Evolutionary conservation across 1,140 invertebrate species (phyloP).

Genomic region (Asbolus verrucosus): DNA sequence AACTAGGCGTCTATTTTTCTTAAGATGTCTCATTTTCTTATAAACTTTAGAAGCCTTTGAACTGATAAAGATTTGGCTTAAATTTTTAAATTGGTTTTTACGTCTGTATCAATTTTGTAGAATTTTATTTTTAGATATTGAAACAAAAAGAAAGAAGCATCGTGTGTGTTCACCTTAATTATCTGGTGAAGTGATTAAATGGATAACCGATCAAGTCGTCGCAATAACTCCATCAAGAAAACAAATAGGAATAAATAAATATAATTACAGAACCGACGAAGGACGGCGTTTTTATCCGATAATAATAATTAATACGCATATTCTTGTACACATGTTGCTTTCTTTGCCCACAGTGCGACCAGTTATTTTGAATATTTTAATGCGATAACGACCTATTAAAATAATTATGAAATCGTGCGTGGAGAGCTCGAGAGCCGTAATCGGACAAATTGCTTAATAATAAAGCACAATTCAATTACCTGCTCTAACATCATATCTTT

Average conservation of each 20-base stretch:
- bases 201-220: not conserved
- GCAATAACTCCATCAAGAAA: constrained; percentile 15
- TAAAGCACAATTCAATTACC: not conserved
- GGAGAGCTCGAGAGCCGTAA: not conserved
- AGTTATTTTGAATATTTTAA: constrained; percentile 11
- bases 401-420: not conserved
- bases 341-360: not conserved
- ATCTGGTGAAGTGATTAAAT: not conserved
- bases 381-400: constrained; percentile 7
- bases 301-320: not conserved
- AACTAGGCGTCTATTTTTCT: too few relatives aligned
- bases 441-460: not conserved
- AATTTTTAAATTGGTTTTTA: too few relatives aligned
- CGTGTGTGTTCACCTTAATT: not conserved
- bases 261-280: constrained; percentile 11
- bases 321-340: not conserved
- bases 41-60: too few relatives aligned
- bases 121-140: too few relatives aligned
- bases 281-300: not conserved
- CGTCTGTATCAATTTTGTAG: too few relatives aligned
- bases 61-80: too few relatives aligned
- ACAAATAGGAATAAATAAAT: constrained; percentile 10
- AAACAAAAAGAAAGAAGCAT: too few relatives aligned
- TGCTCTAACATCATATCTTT: too few relatives aligned
- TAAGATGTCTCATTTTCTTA: too few relatives aligned